Evolutionary conservation across 2,888 invertebrate genomes (phyloP).

Genomic region (Aporophyla lueneburgensis): DNA sequence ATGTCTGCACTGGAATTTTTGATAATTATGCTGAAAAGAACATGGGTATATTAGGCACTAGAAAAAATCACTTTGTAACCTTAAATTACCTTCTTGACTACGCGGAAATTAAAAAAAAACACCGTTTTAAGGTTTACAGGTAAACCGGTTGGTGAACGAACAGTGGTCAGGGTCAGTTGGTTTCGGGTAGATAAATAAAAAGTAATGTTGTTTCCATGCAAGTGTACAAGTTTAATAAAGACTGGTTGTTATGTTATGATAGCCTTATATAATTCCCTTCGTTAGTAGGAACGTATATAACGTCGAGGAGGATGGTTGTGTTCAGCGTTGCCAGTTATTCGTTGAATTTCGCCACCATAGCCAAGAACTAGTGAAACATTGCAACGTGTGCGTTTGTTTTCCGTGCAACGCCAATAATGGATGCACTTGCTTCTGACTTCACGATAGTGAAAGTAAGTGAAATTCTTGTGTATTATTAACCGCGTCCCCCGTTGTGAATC

Average conservation of each 20-base stretch:
- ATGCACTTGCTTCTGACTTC: slow-evolving; percentile 1
- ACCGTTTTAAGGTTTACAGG: too few relatives aligned
- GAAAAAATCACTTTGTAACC: not conserved
- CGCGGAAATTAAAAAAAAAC: too few relatives aligned
- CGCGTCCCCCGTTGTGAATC: slow-evolving; percentile 24
- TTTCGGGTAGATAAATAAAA: not conserved
- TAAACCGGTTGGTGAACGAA: too few relatives aligned
- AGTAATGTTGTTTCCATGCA: not conserved
- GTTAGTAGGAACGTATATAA: slow-evolving; percentile 1
- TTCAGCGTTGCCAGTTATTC: not conserved
- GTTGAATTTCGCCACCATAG: not conserved
- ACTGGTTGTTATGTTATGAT: not conserved
- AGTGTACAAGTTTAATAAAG: not conserved
- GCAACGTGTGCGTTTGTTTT: slow-evolving; percentile 28
- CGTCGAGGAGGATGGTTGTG: slow-evolving; percentile 41
- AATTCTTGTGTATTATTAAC: slow-evolving; percentile 25
- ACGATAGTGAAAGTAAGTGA: slow-evolving; percentile 25
- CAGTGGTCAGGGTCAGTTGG: not conserved
- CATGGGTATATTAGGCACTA: too few relatives aligned
- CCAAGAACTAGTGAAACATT: slow-evolving; percentile 14
- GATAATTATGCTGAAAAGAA: too few relatives aligned
- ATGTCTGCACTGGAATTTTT: too few relatives aligned
- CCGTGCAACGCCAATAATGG: slow-evolving; percentile 44
- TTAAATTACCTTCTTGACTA: not conserved
- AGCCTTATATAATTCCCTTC: slow-evolving; percentile 23